These are phyloP conservation scores for Euglossa dilemma DNA, from an alignment of 1,140 invertebrate species.

Conservation along the genomic window DNA sequence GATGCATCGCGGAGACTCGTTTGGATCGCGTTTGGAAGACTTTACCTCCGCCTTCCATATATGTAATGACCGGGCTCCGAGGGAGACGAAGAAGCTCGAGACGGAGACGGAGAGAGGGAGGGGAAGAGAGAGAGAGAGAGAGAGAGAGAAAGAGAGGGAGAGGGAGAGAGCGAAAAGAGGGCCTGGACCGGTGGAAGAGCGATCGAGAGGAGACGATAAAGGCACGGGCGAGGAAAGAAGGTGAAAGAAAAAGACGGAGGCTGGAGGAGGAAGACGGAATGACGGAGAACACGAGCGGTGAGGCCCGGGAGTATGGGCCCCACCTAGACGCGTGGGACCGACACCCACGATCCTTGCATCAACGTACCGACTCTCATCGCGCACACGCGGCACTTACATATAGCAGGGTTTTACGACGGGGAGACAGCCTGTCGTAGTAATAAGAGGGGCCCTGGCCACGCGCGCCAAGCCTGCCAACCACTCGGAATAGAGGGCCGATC, in stretches of 20 bases:
- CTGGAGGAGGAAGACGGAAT: slow-evolving; percentile 39
- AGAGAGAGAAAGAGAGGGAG: slow-evolving; percentile 20
- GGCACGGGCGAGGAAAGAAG: slow-evolving; percentile 38
- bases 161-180: slow-evolving; percentile 1
- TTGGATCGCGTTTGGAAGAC: slow-evolving; percentile 66
- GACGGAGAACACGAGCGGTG: slow-evolving; percentile 59
- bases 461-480: slow-evolving; percentile 71
- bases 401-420: slow-evolving; percentile 67
- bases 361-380: slow-evolving; percentile 68
- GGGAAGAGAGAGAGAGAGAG: not conserved
- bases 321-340: slow-evolving; percentile 78
- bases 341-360: slow-evolving; percentile 75
- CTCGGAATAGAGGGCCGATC: slow-evolving; percentile 56
- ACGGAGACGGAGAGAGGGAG: slow-evolving; percentile 7
- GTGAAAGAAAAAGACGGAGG: slow-evolving; percentile 41
- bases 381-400: slow-evolving; percentile 68
- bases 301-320: slow-evolving; percentile 67
- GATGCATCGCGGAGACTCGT: slow-evolving; percentile 59
- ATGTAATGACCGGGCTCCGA: slow-evolving; percentile 72
- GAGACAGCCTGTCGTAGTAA: slow-evolving; percentile 71
- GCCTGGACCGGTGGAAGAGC: not conserved
- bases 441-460: slow-evolving; percentile 75
- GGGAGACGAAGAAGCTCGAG: slow-evolving; percentile 35
- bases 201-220: slow-evolving; percentile 31
- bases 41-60: slow-evolving; percentile 71